Evolutionary conservation across 2,113 vertebrate species (phyloP).

Genomic region (Pithys albifrons): DNA sequence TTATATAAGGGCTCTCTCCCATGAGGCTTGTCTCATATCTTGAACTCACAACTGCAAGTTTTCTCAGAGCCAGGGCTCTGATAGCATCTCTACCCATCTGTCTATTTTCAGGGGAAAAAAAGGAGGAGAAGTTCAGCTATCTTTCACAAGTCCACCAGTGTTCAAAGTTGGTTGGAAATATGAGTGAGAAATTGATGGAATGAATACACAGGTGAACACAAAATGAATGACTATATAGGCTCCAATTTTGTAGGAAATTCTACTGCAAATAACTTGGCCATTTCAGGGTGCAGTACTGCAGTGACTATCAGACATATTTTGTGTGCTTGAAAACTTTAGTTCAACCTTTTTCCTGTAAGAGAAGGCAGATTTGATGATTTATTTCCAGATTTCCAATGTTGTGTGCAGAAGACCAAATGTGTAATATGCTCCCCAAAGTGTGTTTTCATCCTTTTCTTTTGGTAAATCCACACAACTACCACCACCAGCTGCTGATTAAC

Average conservation of each 20-base stretch:
- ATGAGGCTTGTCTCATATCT: constrained; percentile 56
- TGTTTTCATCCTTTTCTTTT: background rate
- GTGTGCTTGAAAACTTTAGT: background rate
- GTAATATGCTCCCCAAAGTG: background rate
- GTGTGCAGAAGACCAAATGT: background rate
- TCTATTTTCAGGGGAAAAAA: constrained; percentile 8
- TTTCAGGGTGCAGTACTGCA: background rate
- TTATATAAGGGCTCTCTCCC: constrained; percentile 65
- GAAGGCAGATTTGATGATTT: background rate
- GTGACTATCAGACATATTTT: background rate
- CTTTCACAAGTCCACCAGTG: background rate
- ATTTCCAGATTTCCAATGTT: background rate
- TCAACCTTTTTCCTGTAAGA: background rate
- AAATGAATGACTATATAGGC: background rate
- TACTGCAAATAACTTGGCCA: background rate
- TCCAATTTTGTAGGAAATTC: background rate
- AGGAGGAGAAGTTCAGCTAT: background rate
- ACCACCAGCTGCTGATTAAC: background rate
- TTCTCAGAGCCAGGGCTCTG: constrained; percentile 51
- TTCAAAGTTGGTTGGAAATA: background rate
- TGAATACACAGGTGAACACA: background rate
- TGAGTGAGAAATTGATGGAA: background rate
- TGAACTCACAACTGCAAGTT: constrained; percentile 56
- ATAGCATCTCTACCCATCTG: constrained; percentile 55
- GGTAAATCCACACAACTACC: background rate